Percentiles rank a stretch among this genome's conserved stretches.
Evolutionary conservation across 2,888 invertebrate species (phyloP).

Genomic region (Cenopis cana): DNA sequence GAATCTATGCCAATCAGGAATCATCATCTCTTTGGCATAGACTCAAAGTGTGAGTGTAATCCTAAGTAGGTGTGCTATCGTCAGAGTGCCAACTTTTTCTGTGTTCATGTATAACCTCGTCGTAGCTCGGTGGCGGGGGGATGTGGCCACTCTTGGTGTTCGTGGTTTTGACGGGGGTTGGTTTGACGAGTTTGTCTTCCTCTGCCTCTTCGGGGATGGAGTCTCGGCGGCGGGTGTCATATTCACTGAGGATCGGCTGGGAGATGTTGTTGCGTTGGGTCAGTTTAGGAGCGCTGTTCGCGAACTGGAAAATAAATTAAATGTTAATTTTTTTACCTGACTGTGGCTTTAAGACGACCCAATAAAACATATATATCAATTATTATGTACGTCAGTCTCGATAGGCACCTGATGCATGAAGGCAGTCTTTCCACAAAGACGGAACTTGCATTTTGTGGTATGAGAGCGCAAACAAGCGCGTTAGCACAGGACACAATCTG

Average conservation of each 20-base stretch:
- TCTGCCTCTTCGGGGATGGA: constrained; percentile 87
- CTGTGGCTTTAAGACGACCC: too few species aligned
- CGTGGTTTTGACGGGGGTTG: constrained; percentile 56
- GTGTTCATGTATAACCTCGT: constrained; percentile 73
- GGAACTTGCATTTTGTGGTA: too few species aligned
- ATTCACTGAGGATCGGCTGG: constrained; percentile 85
- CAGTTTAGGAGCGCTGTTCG: constrained; percentile 87
- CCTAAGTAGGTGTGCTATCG: constrained; percentile 78
- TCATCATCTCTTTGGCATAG: constrained; percentile 27
- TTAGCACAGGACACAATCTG: too few species aligned
- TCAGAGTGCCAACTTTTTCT: constrained; percentile 84
- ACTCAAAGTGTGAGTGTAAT: constrained; percentile 3
- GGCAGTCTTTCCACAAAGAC: too few species aligned
- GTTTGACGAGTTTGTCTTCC: constrained; percentile 68
- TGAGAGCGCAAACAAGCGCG: too few species aligned
- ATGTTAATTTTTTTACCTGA: too few species aligned
- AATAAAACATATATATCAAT: too few species aligned
- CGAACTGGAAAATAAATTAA: constrained; percentile 70
- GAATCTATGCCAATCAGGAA: constrained; percentile 22
- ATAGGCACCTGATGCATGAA: too few species aligned
- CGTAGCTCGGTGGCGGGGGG: constrained; percentile 75
- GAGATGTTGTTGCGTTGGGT: constrained; percentile 86
- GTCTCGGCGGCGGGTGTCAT: constrained; percentile 83
- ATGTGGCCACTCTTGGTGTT: constrained; percentile 74
- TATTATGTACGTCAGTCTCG: too few species aligned